Evolutionary conservation across 2,113 vertebrate species (phyloP).

Genomic region (Megaleporinus macrocephalus): DNA sequence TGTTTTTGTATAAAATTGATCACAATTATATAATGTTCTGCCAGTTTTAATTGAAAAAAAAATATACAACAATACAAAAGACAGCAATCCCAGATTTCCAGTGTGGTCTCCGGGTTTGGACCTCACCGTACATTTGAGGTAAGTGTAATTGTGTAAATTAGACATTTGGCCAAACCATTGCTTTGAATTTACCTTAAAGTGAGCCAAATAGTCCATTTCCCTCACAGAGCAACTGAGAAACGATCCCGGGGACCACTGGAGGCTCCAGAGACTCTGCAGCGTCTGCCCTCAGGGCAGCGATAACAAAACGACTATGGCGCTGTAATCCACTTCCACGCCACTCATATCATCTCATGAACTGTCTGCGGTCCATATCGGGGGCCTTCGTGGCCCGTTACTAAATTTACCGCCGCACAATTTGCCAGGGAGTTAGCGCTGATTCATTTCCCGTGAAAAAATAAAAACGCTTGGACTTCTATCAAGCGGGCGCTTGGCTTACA

Average conservation of each 20-base stretch:
- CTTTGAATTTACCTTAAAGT: background rate
- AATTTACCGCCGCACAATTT: conserved; percentile 75
- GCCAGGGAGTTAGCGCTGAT: conserved; percentile 70
- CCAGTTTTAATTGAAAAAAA: too few relatives aligned
- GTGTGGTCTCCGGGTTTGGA: too few relatives aligned
- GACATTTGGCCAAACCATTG: background rate
- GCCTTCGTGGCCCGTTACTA: conserved; percentile 75
- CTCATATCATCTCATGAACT: conserved; percentile 38
- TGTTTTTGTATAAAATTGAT: too few relatives aligned
- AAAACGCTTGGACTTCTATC: conserved; percentile 66
- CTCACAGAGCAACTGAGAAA: background rate
- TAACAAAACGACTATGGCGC: conserved; percentile 40
- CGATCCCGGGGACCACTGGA: conserved; percentile 32
- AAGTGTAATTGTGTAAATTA: background rate
- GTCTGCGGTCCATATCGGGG: conserved; percentile 69
- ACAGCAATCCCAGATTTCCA: too few relatives aligned
- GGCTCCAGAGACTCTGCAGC: conserved; percentile 34
- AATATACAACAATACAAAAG: too few relatives aligned
- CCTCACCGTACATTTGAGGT: background rate
- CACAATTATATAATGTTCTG: too few relatives aligned
- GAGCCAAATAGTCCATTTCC: background rate
- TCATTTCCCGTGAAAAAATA: conserved; percentile 63
- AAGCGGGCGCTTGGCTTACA: conserved; percentile 72
- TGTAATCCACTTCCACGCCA: conserved; percentile 65
- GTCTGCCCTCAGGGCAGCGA: conserved; percentile 33